phyloP scores from a whole-genome alignment of 2,113 vertebrate genomes.

The Polyodon spathula region DNA sequence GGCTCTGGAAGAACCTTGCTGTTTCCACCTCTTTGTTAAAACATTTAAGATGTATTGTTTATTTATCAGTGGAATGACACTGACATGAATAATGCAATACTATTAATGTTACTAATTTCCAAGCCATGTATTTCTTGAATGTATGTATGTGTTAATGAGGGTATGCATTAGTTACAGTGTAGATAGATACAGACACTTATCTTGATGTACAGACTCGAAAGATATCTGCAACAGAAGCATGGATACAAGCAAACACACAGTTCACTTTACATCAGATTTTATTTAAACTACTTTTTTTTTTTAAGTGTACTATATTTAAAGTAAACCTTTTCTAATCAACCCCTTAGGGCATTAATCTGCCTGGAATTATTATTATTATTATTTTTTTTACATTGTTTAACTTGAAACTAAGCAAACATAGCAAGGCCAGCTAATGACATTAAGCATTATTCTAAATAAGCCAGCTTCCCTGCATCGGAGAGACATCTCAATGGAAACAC shows the following conservation, averaged over 20 bases:
- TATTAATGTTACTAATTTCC: too few species aligned
- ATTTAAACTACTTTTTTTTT: neutral
- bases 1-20: too few species aligned
- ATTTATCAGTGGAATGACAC: too few species aligned
- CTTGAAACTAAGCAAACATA: neutral
- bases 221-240: too few species aligned
- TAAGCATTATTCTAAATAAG: neutral
- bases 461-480: neutral
- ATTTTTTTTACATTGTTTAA: neutral
- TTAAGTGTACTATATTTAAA: neutral
- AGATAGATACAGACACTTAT: too few species aligned
- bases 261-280: neutral
- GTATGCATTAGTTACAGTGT: too few species aligned
- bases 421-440: neutral
- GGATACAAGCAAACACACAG: neutral
- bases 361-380: neutral
- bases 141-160: too few species aligned
- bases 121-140: too few species aligned
- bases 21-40: too few species aligned
- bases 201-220: too few species aligned
- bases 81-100: too few species aligned
- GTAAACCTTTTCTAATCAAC: neutral
- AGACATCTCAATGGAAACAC: neutral
- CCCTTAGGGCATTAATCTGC: neutral
- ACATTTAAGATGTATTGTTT: too few species aligned